Conservation (phyloP, 2,797 vertebrate genomes). For the Pangasius djambal region DNA sequence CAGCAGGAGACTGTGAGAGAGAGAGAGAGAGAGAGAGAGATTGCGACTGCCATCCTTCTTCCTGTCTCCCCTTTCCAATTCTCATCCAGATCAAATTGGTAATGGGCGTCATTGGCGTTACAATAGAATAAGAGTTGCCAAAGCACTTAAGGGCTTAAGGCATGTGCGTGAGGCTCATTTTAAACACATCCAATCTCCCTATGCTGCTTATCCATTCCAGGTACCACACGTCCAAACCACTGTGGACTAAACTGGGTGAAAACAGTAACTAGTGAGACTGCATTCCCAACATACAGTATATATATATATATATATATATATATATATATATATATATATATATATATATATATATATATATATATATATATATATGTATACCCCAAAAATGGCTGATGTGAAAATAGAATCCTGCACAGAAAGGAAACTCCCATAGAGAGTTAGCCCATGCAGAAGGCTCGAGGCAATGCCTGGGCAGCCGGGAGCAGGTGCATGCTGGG, state of each 20-base stretch:
- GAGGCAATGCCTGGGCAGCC: conserved; percentile 44
- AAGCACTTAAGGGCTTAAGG: conserved; percentile 83
- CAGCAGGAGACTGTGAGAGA: background rate
- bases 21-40: background rate
- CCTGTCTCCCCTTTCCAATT: conserved; percentile 58
- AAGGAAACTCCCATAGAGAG: conserved; percentile 31
- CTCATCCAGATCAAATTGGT: conserved; percentile 77
- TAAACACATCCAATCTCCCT: conserved; percentile 73
- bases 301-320: background rate
- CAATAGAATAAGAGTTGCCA: conserved; percentile 82
- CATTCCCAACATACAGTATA: background rate
- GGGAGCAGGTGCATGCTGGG: conserved; percentile 67
- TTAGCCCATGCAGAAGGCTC: conserved; percentile 27
- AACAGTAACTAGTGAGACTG: conserved; percentile 11
- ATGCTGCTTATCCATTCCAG: conserved; percentile 72
- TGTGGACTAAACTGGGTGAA: conserved; percentile 6
- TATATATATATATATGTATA: background rate
- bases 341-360: background rate
- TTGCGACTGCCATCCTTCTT: conserved; percentile 51
- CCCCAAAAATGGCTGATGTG: conserved; percentile 1
- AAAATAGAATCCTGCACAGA: conserved; percentile 12
- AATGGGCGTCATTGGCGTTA: conserved; percentile 80
- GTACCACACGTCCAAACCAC: background rate
- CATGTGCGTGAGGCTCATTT: conserved; percentile 78
- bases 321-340: background rate